Evolutionary conservation across 2,888 invertebrate species (phyloP).

Genomic region (Hirtodrosophila trivittata): DNA sequence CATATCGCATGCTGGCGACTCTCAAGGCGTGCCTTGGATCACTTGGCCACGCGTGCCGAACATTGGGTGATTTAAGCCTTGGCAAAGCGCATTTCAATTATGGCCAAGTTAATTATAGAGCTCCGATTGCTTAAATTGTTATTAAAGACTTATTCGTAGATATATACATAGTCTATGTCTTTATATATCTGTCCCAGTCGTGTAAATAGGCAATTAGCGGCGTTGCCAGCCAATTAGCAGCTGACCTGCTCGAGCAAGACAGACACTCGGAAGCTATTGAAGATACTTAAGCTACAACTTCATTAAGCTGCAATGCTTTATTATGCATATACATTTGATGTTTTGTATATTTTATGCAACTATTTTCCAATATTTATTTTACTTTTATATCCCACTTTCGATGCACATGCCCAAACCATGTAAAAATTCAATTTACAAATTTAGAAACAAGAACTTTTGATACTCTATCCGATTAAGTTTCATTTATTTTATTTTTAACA

Average conservation of each 20-base stretch:
- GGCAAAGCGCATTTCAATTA: constrained; percentile 67
- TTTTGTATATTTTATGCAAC: constrained; percentile 12
- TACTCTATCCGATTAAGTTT: too few relatives aligned
- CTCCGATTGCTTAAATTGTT: constrained; percentile 69
- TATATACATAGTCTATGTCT: constrained; percentile 6
- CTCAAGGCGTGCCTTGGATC: constrained; percentile 59
- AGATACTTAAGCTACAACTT: not conserved
- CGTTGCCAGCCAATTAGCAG: constrained; percentile 61
- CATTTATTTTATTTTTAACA: too few relatives aligned
- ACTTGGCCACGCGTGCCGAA: constrained; percentile 55
- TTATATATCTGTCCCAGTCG: constrained; percentile 34
- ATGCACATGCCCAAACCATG: too few relatives aligned
- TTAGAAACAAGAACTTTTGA: too few relatives aligned
- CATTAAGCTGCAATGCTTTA: not conserved
- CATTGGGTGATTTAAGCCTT: constrained; percentile 42
- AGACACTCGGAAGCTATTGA: not conserved
- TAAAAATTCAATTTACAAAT: too few relatives aligned
- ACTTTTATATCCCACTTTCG: constrained; percentile 8
- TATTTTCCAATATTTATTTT: not conserved
- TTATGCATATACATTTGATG: constrained; percentile 7
- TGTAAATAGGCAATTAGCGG: constrained; percentile 72
- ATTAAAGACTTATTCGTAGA: constrained; percentile 53
- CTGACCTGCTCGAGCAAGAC: constrained; percentile 15
- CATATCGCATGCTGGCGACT: constrained; percentile 41
- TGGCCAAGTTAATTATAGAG: constrained; percentile 59